Evolutionary conservation across 2,113 vertebrate species (phyloP), one percentile per base, ranked within the genome.

Genomic region (Morphnarchus princeps): DNA sequence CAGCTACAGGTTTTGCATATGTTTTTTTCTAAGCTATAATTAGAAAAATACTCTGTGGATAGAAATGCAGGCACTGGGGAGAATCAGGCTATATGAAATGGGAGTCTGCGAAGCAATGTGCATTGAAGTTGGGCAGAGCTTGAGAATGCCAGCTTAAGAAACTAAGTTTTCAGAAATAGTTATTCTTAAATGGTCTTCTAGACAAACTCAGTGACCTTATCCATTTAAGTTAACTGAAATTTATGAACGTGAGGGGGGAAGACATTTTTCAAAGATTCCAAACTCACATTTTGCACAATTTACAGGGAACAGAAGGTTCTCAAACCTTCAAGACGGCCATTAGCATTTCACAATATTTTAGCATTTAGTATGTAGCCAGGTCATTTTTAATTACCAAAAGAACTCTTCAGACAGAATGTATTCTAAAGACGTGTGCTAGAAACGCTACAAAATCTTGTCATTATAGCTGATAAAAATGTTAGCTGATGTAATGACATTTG

Each of bases 401-500:
- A 94, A 88, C 36, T 86, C 82, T 96, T 79, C 81, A 93, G 93
- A 93, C 24, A 66, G 82, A 96, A 91, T 31, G 57, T 83, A 87
- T 96, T 82, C 87, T 22, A 58, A 81, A 82, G 81, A 69, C 19
- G 87, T 63, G 50, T 61, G 71, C 77, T 86, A 96, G 90, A 96
- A 96, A 93, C 5, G 65, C 70, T 90, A 88, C 91, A 92, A 89
- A 97, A 97, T 66, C 96, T 92, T 95, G 94, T 81, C 54, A 57
- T 94, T 95, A 67, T 52, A 92, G 95, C 83, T 78, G 93, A 95
- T 86, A 89, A 95, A 90, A 97, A 93, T 50, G 77, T 89, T 95
- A 95, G 94, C 54, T 90, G 10, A 91, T 95, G 86, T 96, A 96
- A 97, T 97, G 87, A 93, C 95, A 95, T 96, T 92, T 93, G 66